Evolutionary conservation across 1,140 invertebrate species (phyloP).

Genomic region (Ceratosolen fusciceps): DNA sequence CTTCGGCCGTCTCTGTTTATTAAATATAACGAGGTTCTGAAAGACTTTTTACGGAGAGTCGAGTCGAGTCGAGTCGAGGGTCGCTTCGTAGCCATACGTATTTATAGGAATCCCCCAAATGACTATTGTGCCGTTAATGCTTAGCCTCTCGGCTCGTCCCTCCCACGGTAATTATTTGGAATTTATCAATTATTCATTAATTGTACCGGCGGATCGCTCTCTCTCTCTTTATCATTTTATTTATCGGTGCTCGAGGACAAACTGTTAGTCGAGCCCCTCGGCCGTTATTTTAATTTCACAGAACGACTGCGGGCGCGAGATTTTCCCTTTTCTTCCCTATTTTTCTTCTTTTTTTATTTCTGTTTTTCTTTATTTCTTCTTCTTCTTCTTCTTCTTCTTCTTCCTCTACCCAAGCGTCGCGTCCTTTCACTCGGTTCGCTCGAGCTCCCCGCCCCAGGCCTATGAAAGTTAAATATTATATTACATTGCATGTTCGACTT

Average conservation of each 20-base stretch:
- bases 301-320: no score
- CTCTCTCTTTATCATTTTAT: background rate
- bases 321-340: no score
- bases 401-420: no score
- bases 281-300: background rate
- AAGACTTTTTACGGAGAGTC: background rate
- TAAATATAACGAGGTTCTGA: slow-evolving; percentile 34
- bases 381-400: no score
- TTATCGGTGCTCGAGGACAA: background rate
- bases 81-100: no score
- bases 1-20: slow-evolving; percentile 12
- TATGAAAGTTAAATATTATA: no score
- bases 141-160: background rate
- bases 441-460: no score
- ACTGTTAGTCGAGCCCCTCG: background rate
- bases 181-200: background rate
- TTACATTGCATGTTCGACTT: no score
- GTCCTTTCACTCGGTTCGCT: no score
- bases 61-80: no score
- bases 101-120: background rate
- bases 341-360: no score
- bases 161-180: background rate
- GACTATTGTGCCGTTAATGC: background rate
- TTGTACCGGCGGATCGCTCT: background rate
- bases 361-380: no score